These are phyloP conservation scores for Acanthococcus lagerstroemiae DNA, from an alignment of 2,888 invertebrate genomes.

Conservation along the genomic window DNA sequence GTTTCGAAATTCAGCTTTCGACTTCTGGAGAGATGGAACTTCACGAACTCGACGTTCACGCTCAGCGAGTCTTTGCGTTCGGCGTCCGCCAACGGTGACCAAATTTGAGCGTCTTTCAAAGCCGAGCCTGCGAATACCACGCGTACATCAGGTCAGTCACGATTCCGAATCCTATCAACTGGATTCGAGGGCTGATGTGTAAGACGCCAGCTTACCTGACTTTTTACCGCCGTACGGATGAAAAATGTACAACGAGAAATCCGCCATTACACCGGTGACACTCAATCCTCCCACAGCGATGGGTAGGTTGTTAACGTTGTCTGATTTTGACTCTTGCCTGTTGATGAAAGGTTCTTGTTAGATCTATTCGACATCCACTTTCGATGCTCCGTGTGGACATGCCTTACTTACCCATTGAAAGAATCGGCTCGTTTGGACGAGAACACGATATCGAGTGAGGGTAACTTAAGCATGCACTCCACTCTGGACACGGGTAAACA, in stretches of 20 bases:
- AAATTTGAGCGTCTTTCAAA: slow-evolving; percentile 58
- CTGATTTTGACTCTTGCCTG: slow-evolving; percentile 32
- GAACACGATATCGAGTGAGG: slow-evolving; percentile 93
- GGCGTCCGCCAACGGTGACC: slow-evolving; percentile 69
- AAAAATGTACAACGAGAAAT: slow-evolving; percentile 96
- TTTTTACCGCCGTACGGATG: slow-evolving; percentile 95
- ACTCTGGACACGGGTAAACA: slow-evolving; percentile 91
- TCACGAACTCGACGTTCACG: slow-evolving; percentile 93
- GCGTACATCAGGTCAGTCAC: not conserved
- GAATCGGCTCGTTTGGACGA: slow-evolving; percentile 82
- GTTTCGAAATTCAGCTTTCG: slow-evolving; percentile 70
- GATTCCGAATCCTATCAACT: not conserved
- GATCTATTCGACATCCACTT: too few species aligned
- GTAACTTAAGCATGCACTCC: slow-evolving; percentile 89
- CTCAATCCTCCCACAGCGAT: slow-evolving; percentile 71
- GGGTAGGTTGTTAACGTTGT: slow-evolving; percentile 30
- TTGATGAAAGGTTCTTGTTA: too few species aligned
- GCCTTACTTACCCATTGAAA: slow-evolving; percentile 45
- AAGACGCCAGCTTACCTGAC: slow-evolving; percentile 49
- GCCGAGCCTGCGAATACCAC: not conserved
- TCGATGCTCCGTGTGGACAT: too few species aligned
- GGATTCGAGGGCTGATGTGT: not conserved
- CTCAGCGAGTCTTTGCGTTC: slow-evolving; percentile 92
- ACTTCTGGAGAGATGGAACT: slow-evolving; percentile 85
- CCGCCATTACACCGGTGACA: slow-evolving; percentile 90